Conservation (phyloP, 2,113 vertebrate genomes). For the Saccopteryx bilineata region DNA sequence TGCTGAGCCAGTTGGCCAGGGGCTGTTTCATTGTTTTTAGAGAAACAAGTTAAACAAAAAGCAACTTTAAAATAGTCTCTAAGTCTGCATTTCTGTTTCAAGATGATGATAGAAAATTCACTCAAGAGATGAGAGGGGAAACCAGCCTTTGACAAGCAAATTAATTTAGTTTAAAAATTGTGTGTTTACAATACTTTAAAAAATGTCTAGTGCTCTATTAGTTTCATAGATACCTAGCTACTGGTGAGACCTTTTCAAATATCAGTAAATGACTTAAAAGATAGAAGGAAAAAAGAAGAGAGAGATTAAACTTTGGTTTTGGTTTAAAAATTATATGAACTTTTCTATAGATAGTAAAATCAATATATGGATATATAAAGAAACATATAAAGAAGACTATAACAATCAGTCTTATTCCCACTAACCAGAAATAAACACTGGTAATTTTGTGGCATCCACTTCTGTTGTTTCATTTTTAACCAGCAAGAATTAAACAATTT, state of each 20-base stretch:
- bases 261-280: constrained; percentile 6
- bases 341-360: constrained; percentile 1
- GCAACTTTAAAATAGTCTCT: constrained; percentile 26
- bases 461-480: constrained; percentile 7
- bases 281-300: neutral
- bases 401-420: neutral
- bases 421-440: neutral
- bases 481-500: constrained; percentile 29
- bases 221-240: neutral
- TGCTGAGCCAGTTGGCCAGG: too few species aligned
- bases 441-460: neutral
- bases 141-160: neutral
- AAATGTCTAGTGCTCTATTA: constrained; percentile 21
- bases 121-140: neutral
- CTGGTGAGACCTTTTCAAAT: constrained; percentile 5
- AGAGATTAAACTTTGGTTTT: neutral
- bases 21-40: neutral
- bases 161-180: neutral
- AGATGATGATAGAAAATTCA: constrained; percentile 24
- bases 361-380: neutral
- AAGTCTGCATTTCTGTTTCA: constrained; percentile 20
- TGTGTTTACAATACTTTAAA: neutral
- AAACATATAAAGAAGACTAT: neutral
- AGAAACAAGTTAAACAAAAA: neutral
- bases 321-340: neutral